phyloP scores from a whole-genome alignment of 2,888 invertebrate species.

The Achlya flavicornis region DNA sequence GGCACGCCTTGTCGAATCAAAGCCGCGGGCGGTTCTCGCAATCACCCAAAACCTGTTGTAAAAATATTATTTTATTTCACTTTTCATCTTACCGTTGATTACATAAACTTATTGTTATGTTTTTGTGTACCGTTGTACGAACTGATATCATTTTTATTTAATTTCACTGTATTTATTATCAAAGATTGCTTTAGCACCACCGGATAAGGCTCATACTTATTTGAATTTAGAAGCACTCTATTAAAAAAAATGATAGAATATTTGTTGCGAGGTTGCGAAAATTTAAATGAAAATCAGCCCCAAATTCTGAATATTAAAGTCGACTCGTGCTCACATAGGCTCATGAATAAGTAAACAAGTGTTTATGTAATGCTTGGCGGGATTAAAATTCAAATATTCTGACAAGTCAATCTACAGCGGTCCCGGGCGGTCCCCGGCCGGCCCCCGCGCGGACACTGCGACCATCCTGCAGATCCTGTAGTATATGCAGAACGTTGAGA shows the following conservation, averaged over 20 bases:
- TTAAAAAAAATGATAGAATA: background rate
- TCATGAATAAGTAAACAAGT: conserved; percentile 80
- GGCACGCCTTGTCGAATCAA: conserved; percentile 21
- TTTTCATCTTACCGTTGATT: background rate
- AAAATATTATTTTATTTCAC: background rate
- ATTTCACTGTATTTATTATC: too few relatives aligned
- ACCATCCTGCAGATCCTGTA: conserved; percentile 43
- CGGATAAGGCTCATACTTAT: too few relatives aligned
- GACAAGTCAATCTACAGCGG: conserved; percentile 82
- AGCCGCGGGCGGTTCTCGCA: conserved; percentile 43
- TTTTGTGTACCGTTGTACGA: background rate
- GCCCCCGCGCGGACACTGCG: conserved; percentile 50
- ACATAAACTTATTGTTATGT: too few relatives aligned
- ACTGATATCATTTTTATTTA: background rate
- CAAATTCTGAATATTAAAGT: conserved; percentile 42
- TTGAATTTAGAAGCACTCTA: too few relatives aligned
- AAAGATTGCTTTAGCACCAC: too few relatives aligned
- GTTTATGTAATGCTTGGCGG: conserved; percentile 72
- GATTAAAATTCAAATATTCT: conserved; percentile 85
- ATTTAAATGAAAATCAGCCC: conserved; percentile 35
- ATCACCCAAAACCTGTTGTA: conserved; percentile 38
- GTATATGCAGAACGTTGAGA: conserved; percentile 43
- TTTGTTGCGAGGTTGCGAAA: background rate
- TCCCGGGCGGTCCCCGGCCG: conserved; percentile 65
- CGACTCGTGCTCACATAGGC: conserved; percentile 46